A percentile compares a stretch with the other conserved stretches of the same genome.
Evolutionary conservation across 2,797 vertebrate genomes (phyloP).

Genomic region (Gorsachius magnificus): DNA sequence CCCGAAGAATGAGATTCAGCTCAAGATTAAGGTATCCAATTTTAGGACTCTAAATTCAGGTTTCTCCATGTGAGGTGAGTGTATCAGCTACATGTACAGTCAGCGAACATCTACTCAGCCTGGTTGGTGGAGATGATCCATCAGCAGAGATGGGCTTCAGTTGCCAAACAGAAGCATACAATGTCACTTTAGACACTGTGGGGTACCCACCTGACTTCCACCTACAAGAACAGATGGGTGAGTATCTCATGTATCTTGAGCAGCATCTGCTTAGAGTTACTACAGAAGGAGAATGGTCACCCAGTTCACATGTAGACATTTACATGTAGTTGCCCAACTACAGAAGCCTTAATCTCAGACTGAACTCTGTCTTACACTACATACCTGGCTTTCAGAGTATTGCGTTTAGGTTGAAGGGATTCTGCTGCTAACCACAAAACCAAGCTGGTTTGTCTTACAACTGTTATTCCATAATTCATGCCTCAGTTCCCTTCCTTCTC

Average conservation of each 20-base stretch:
- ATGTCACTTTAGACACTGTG: background rate
- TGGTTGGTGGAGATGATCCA: background rate
- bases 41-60: background rate
- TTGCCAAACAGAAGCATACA: background rate
- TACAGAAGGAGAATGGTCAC: background rate
- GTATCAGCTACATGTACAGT: background rate
- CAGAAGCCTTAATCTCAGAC: background rate
- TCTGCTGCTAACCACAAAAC: background rate
- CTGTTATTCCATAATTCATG: background rate
- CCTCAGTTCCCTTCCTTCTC: background rate
- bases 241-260: background rate
- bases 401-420: background rate
- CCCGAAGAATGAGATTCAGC: background rate
- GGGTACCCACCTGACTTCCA: background rate
- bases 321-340: background rate
- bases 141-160: background rate
- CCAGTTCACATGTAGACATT: background rate
- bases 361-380: background rate
- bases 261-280: background rate
- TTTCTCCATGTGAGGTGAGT: background rate
- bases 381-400: background rate
- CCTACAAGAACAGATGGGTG: background rate
- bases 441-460: background rate
- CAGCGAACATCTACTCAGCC: background rate
- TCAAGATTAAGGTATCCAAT: background rate